Evolutionary conservation across 2,113 vertebrate species (phyloP), one percentile per base, ranked within the genome.

Genomic region (Rhineura floridana): DNA sequence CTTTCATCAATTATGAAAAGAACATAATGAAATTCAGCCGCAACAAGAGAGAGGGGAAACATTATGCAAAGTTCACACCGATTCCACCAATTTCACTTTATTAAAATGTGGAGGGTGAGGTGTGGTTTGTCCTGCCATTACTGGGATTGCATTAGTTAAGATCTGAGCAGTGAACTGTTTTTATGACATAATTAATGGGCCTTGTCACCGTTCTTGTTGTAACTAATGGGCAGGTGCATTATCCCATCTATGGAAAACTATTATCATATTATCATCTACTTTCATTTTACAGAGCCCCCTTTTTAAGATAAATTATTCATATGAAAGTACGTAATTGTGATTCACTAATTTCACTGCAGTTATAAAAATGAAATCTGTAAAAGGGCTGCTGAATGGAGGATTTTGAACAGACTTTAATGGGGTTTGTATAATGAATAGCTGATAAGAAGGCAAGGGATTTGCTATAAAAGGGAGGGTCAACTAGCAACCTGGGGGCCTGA

Each of bases 121-220:
- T 76, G 44, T 77, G 72, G 44, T 39, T 42, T 67, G 42, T 86
- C 52, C 46, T 90, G 17, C 11, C 59, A 72, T 70, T 52, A 85
- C 10, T 79, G 36, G 9, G 65, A 52, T 19, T 36, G 5, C 52
- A 33, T 87, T 91, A 69, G 59, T 91, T 92, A 13, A 84, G 75
- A 75, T 80, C 81, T 39, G 36, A 87, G 90, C 3, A 67, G 13
- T 86, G 85, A 86, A 44, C 86, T 88, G 59, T 77, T 88, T 83
- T 88, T 83, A 55, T 88, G 70, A 67, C 44, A 83, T 83, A 83
- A 88, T 88, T 88, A 87, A 88, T 55, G 72, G 39, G n/a, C 84
- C 52, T 84, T 88, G 72, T 88, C 87, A 69, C 87, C 42, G n/a
- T 30, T 77, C 80, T 77, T 83, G 80, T 88, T 88, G 81, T 86